Percentiles rank a stretch among this genome's conserved stretches.
Evolutionary conservation across 2,888 invertebrate species (phyloP).

Genomic region (Silvanus unidentatus): DNA sequence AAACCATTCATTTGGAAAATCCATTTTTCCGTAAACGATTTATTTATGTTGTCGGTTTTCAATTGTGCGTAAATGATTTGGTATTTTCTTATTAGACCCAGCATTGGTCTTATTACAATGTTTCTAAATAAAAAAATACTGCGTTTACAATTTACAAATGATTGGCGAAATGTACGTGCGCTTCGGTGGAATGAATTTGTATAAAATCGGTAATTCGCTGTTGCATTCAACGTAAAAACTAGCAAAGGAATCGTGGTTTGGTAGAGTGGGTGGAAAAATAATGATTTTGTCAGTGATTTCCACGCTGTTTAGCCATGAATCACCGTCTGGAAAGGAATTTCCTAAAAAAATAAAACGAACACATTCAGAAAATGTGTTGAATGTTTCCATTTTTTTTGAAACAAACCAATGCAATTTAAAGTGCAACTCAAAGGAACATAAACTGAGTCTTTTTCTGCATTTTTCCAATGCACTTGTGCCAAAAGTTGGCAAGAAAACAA

Average conservation of each 20-base stretch:
- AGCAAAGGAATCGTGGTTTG: constrained; percentile 13
- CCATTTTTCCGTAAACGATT: constrained; percentile 46
- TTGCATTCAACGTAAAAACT: constrained; percentile 28
- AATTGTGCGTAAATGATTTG: constrained; percentile 44
- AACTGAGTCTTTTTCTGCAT: not conserved
- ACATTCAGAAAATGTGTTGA: constrained; percentile 6
- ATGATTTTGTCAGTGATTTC: constrained; percentile 28
- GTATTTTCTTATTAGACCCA: constrained; percentile 41
- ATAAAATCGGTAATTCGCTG: constrained; percentile 44
- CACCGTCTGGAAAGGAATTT: constrained; percentile 33
- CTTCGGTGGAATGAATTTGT: constrained; percentile 43
- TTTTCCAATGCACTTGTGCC: not conserved
- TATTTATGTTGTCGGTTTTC: constrained; percentile 30
- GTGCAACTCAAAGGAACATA: constrained; percentile 27
- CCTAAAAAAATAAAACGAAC: constrained; percentile 24
- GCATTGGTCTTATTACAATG: constrained; percentile 45
- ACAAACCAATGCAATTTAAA: constrained; percentile 25
- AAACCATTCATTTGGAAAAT: constrained; percentile 43
- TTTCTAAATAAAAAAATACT: constrained; percentile 27
- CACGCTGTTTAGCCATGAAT: constrained; percentile 31
- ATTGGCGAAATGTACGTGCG: constrained; percentile 30
- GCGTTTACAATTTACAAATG: not conserved
- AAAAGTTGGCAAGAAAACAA: not conserved
- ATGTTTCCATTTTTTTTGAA: no score
- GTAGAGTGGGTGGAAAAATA: constrained; percentile 31